Conservation (phyloP, 2,888 invertebrate species). For the Gymnoscelis rufifasciata region DNA sequence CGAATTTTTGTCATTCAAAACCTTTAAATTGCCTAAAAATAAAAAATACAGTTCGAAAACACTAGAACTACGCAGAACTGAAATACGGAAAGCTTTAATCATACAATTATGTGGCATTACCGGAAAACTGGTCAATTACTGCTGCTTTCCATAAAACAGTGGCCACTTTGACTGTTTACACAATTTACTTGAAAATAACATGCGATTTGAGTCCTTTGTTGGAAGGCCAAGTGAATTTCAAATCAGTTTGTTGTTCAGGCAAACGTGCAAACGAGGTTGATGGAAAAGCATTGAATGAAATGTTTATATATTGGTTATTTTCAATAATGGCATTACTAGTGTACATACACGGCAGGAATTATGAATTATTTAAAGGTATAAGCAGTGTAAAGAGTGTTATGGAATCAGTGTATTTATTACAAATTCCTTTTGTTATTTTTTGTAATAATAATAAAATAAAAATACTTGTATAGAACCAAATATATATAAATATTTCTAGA, state of each 20-base stretch:
- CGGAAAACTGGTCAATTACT: constrained; percentile 10
- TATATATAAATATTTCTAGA: too few relatives aligned
- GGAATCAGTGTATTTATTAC: neutral
- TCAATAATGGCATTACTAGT: too few relatives aligned
- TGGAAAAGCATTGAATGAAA: too few relatives aligned
- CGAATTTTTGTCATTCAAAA: too few relatives aligned
- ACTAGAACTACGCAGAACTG: neutral
- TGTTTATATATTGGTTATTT: too few relatives aligned
- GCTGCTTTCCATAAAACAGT: constrained; percentile 9
- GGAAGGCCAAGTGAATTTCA: constrained; percentile 12
- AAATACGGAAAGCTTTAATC: neutral
- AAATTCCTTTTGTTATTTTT: neutral
- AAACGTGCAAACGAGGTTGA: too few relatives aligned
- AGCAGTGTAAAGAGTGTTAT: neutral
- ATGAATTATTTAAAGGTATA: neutral
- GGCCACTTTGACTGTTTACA: constrained; percentile 26
- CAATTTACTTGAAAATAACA: constrained; percentile 47
- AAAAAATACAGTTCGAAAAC: neutral
- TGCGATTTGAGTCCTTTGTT: constrained; percentile 39
- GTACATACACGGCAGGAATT: too few relatives aligned
- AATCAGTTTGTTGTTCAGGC: neutral
- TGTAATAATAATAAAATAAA: too few relatives aligned
- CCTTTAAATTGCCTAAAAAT: too few relatives aligned
- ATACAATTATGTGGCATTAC: neutral
- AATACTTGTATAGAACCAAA: too few relatives aligned